These are phyloP conservation scores for Pandemis cinnamomeana DNA, from an alignment of 2,888 invertebrate species.

Conservation along the genomic window DNA sequence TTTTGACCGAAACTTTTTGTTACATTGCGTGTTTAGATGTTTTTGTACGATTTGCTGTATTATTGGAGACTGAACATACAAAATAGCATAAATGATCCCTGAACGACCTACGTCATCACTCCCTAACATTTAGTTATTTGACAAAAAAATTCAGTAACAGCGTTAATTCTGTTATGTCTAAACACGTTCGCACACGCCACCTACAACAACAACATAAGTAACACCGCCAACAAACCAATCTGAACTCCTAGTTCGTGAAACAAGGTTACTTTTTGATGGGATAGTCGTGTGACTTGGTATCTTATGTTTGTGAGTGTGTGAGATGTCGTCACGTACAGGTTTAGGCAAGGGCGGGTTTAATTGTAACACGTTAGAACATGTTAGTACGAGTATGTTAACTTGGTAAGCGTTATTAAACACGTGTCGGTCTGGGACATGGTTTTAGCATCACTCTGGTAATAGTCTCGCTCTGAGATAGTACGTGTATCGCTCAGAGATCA, in stretches of 20 bases:
- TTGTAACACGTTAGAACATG: constrained; percentile 6
- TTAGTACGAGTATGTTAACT: constrained; percentile 1
- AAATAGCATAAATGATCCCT: too few species aligned
- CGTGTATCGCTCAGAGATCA: too few species aligned
- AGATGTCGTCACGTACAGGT: background rate
- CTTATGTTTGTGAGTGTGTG: background rate
- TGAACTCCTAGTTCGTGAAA: background rate
- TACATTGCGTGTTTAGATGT: too few species aligned
- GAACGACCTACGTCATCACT: background rate
- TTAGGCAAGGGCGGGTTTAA: background rate
- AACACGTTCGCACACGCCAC: background rate
- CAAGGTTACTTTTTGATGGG: background rate
- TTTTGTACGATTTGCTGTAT: too few species aligned
- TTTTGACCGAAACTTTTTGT: too few species aligned
- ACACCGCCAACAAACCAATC: background rate
- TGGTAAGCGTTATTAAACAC: constrained; percentile 4
- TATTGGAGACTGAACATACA: too few species aligned
- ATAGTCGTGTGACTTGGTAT: background rate
- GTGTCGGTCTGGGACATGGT: background rate
- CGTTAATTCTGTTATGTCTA: background rate
- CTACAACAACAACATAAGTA: background rate
- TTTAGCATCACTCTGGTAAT: too few species aligned
- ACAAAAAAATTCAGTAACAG: background rate
- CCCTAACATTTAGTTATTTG: background rate
- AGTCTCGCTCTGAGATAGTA: too few species aligned